A percentile compares a stretch with the other conserved stretches of the same genome.
phyloP scores from a whole-genome alignment of 2,113 vertebrate species.

The Pedetes capensis region DNA sequence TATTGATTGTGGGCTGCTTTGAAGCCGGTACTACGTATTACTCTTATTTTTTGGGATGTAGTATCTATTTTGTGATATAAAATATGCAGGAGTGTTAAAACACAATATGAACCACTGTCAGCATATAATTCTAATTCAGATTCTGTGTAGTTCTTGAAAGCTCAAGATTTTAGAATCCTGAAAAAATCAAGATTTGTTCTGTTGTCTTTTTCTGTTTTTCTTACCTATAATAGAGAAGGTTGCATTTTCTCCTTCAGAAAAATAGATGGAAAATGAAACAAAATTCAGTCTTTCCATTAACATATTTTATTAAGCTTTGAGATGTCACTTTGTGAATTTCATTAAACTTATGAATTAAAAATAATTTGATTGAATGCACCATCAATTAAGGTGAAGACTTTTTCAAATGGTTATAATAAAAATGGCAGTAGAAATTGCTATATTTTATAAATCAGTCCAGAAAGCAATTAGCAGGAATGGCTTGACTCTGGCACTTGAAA shows the following conservation, averaged over 20 bases:
- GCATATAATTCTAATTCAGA: constrained; percentile 2
- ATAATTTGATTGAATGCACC: not conserved
- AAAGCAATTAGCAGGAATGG: not conserved
- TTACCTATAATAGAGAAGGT: not conserved
- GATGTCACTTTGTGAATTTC: not conserved
- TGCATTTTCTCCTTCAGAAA: not conserved
- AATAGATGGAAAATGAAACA: not conserved
- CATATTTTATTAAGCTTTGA: not conserved
- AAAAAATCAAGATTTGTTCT: not conserved
- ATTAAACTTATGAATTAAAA: constrained; percentile 35
- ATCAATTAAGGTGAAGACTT: not conserved
- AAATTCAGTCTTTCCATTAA: not conserved
- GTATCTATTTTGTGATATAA: not conserved
- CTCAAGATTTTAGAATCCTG: not conserved
- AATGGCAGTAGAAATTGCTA: not conserved
- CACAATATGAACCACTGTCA: not conserved
- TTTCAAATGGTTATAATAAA: not conserved
- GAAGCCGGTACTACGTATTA: not conserved
- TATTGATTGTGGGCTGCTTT: not conserved
- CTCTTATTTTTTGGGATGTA: not conserved
- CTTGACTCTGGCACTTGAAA: not conserved
- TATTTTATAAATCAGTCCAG: constrained; percentile 32
- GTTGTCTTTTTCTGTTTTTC: not conserved
- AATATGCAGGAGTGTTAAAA: not conserved
- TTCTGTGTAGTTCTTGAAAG: not conserved